Base-by-base conservation (phyloP, 2,888 invertebrate species). In the Pimpla rufipes region DNA sequence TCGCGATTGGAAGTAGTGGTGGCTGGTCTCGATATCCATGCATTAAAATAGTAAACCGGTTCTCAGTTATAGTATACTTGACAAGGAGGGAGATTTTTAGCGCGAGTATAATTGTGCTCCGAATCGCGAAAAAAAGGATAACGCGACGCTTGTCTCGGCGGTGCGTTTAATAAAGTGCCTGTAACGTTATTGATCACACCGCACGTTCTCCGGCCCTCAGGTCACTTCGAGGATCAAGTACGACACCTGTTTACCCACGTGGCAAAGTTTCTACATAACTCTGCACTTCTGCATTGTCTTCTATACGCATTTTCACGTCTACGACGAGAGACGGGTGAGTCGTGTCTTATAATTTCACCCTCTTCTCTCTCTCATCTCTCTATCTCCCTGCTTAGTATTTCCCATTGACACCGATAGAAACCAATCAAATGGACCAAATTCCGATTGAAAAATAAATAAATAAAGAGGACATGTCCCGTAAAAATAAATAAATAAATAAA, bases 261-360 rank as follows among this genome's bases (percentile, higher is more conserved):
- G 96, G 96, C 96, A 96, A 89, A 96, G 95, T 87, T 81, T 95
- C 0, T 97, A 97, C 89, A 93, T 96, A 5, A 91, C 95, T 0
- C 87, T 95, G 0, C 97, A 97, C 90, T 97, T 97, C 91, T 92
- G 94, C 35, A 93, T 96, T 2, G 95, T 96, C 0, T 92, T 96
- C 42, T 95, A 95, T 81, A 95, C 95, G 2, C 96, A 96, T 94
- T 95, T 96, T 75, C 95, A 96, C 89, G 92, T 97, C 4, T 95
- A 95, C 62, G 93, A 95, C 0, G 94, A 94, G 87, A 94, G 95
- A 87, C 94, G 95, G 95, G 96, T 96, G 91, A 94, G 94, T 93
- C 68, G 40, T 62, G 50, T 55, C 3, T 23, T 52, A 47, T 55
- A 29, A 11, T 40, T 66, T 55, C 23, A 18, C 0, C 37, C 16